Evolutionary conservation across 1,140 invertebrate species (phyloP), one percentile per base, ranked within the genome.

Genomic region (Phortica variegata): DNA sequence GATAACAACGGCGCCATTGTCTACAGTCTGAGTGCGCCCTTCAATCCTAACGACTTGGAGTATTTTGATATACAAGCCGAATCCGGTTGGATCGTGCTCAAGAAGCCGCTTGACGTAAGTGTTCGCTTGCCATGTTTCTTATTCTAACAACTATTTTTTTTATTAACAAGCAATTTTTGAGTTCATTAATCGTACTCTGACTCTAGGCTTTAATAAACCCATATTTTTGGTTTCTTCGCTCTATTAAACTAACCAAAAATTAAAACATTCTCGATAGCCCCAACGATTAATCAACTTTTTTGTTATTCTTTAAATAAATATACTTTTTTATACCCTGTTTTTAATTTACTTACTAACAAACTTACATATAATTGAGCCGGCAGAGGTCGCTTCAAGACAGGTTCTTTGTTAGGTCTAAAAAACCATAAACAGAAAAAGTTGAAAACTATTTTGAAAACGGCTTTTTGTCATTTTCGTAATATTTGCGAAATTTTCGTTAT

Each of bases 61-160:
- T 96, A 96, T 79, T 96, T 96, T 78, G 90, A 92, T 76, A 95
- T 95, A 56, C 92, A 95, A 80, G 89, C 91, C 55, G 93, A 96
- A 76, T 95, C 92, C 65, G 93, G 93, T 68, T 96, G 93, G 93
- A 95, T 95, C 71, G 90, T 92, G 19, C 78, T 96, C 53, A 93
- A 91, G 80, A 94, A 95, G 74, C 89, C 92, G 44, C 80, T 95
- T 58, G 93, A 95, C 85, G 91, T 95, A 89, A 95, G 93, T 93
- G 80, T 79, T 75, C 62, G 58, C 45, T 72, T 73, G 52, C 43
- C 52, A 52, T 15, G 36, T 5, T 45, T 45, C 36, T 13, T 26
- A n/a, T 47, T 38, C 19, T 9, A 31, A 31, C 2, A 43, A 43
- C 32, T 31, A 8, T 31, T 6, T 17, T 33, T 43, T 43, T 29